Evolutionary conservation across 2,888 invertebrate species (phyloP), one percentile per base, ranked within the genome.

Genomic region (Drosophila emarginata): DNA sequence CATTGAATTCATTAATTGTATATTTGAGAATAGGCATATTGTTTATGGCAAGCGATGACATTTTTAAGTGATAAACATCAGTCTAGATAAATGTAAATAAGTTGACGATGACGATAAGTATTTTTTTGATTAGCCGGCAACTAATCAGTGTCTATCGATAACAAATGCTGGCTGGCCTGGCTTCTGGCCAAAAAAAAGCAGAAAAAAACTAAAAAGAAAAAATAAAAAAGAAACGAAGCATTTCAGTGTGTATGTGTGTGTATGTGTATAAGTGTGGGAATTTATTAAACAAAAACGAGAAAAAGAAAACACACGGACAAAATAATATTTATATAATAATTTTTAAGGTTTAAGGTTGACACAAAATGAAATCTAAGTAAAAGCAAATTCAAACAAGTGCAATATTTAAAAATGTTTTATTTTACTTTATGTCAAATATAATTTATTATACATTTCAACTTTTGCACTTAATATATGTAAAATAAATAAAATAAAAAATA

Each of bases 281-380:
- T 64, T 77, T 74, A 74, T 77, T 77, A 74, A 78, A 78, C 78
- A 78, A 78, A 77, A 79, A 36, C 63, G 61, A 72, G 51, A 67
- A 60, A 52, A 28, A 68, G 67, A 77, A 28, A 56, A 54, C 32
- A 54, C 54, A 54, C 56, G 23, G 63, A 50, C 23, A 63, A 57
- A 52, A 57, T 37, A 52, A 26, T 39, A 40, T 59, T 59, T 64
- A 53, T 59, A 64, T 61, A 61, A 61, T 61, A 60, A 60, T 40
- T 9, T 32, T 12, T 28, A 12, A 9, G 15, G 15, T 32, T 53
- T 54, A 36, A 36, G 32, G 32, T 54, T 32, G 36, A 12, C 12
- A 12, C 15, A 18, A 54, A 36, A 54, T 2, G 14, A 32, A 15
- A 12, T 26, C 32, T 26, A 12, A 18, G 36, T 36, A n/a, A 12